A percentile compares a stretch with the other conserved stretches of the same genome.
phyloP scores from a whole-genome alignment of 1,140 invertebrate species.

The Lasioglossum albipes region DNA sequence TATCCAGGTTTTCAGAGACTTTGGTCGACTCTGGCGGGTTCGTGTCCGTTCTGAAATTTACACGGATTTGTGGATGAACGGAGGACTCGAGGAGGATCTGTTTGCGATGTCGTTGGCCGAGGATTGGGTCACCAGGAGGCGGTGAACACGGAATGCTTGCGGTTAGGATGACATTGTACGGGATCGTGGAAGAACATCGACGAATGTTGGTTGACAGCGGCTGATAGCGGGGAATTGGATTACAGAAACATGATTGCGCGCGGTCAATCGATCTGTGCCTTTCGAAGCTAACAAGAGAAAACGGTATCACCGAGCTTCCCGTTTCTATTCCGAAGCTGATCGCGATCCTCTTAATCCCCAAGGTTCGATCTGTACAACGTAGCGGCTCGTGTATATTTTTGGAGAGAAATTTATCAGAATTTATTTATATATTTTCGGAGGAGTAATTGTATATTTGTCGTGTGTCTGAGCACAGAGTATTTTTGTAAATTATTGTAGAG shows the following conservation, averaged over 20 bases:
- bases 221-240: constrained; percentile 17
- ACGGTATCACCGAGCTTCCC: too few species aligned
- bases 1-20: not conserved
- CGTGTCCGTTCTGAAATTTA: too few species aligned
- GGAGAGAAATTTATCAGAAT: not conserved
- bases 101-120: too few species aligned
- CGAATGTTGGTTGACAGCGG: constrained; percentile 40
- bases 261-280: constrained; percentile 25
- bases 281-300: not conserved
- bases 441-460: not conserved
- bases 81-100: not conserved
- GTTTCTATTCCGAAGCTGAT: not conserved
- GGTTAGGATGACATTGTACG: constrained; percentile 5
- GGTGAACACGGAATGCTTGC: constrained; percentile 6
- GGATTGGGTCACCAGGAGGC: not conserved
- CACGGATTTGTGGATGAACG: too few species aligned
- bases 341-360: too few species aligned
- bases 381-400: constrained; percentile 15
- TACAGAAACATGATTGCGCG: not conserved
- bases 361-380: too few species aligned
- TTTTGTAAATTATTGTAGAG: not conserved
- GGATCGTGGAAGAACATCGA: constrained; percentile 4
- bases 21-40: not conserved
- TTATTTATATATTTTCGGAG: not conserved
- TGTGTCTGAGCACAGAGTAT: not conserved